Base-by-base conservation (phyloP, 2,888 invertebrate species). In the Caenorhabditis sp. region DNA sequence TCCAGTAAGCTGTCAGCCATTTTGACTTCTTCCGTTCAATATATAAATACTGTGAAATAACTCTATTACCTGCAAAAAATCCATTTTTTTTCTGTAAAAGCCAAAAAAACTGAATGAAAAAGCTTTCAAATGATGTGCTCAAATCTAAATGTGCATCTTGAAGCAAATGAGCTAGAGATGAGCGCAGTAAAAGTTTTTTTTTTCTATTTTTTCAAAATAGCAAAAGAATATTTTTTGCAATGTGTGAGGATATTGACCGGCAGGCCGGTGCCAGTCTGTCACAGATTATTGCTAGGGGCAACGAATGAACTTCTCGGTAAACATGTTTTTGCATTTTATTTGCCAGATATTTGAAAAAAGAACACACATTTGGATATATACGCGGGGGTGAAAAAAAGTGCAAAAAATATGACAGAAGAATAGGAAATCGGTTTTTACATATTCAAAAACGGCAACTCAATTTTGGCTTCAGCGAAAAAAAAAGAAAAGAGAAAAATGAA, bases 1-100 rank as follows among this genome's bases (percentile, higher is more conserved):
- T 86, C 85, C 25, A 86, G 78, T 59, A 86, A 78, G 67, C 76
- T 82, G 63, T 84, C 83, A 58, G 80, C 78, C 83, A 83, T 83
- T 58, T 38, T 67, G 43, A 43, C 3, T 14, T 17, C 14, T 10
- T 43, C 31, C 31, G 12, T 43, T 43, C 14, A 43, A 43, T 43
- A 43, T 49, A 8, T 31, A 1, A 53, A 52, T 17, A 43, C 20
- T 69, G 59, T 54, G 25, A 21, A 43, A 23, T 8, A 36, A 36
- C 23, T 27, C 25, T 49, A 43, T 59, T 59, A 59, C 59, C 59
- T 59, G 59, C 8, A 59, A 58, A 26, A 25, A 56, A 43, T 31
- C 4, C 5, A 31, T 7, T 4, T 23, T 54, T 38, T 57, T 62
- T 54, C 31, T 36, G 56, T 59, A 63, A 67, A 59, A 62, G 59